Percentiles rank a stretch among this genome's conserved stretches.
Evolutionary conservation across 2,797 vertebrate species (phyloP).

Genomic region (Acropternis orthonyx): DNA sequence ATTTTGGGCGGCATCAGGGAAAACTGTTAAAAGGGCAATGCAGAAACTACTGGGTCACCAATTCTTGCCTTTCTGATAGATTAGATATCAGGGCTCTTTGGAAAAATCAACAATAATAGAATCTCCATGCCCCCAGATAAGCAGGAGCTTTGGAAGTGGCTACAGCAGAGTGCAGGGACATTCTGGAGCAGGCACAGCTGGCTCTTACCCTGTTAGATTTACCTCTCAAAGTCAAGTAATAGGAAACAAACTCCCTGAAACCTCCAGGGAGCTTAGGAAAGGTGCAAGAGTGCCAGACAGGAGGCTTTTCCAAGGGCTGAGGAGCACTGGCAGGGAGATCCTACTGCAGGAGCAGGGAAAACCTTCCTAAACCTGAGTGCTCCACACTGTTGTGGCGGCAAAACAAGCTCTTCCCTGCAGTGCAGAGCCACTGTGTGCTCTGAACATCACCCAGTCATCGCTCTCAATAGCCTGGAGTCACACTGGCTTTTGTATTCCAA

Average conservation of each 20-base stretch:
- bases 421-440: neutral
- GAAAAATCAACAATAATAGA: neutral
- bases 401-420: neutral
- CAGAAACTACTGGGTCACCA: neutral
- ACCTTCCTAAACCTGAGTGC: fast-evolving
- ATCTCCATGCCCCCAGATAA: neutral
- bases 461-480: neutral
- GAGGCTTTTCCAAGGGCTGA: neutral
- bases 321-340: neutral
- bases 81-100: neutral
- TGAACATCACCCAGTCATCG: neutral
- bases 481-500: neutral
- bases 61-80: neutral
- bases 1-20: neutral
- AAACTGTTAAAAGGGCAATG: neutral
- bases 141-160: neutral
- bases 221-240: neutral
- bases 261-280: neutral
- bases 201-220: neutral
- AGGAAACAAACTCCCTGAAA: neutral
- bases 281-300: neutral
- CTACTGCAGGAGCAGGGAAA: neutral
- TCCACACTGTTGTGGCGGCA: neutral
- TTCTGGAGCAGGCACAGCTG: neutral
- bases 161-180: neutral